phyloP scores from a whole-genome alignment of 1,140 invertebrate genomes.

The Papilio polytes region DNA sequence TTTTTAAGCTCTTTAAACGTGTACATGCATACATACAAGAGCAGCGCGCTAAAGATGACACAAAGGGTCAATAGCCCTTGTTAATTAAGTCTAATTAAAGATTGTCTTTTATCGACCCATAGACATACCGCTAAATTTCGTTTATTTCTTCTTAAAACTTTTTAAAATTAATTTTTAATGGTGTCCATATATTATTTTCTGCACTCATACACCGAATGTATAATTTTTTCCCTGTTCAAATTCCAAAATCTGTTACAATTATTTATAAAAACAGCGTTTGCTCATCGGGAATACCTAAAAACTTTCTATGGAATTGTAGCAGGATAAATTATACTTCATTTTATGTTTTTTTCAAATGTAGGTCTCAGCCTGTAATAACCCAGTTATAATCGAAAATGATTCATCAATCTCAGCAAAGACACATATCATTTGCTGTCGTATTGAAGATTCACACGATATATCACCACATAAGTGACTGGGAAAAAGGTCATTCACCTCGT shows the following conservation, averaged over 20 bases:
- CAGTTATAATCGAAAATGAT: slow-evolving; percentile 1
- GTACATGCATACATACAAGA: background rate
- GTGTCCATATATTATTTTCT: background rate
- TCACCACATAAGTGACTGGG: background rate
- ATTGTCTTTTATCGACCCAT: background rate
- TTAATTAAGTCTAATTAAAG: slow-evolving; percentile 13
- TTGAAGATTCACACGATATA: background rate
- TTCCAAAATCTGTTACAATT: background rate
- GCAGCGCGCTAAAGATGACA: slow-evolving; percentile 1
- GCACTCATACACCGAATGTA: background rate
- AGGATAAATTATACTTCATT: background rate
- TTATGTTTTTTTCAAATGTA: background rate
- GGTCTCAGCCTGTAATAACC: background rate
- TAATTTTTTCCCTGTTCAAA: background rate
- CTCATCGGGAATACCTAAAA: background rate
- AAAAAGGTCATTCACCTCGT: background rate
- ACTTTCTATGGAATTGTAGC: background rate
- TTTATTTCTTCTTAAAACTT: background rate
- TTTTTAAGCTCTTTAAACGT: background rate
- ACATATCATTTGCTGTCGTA: background rate
- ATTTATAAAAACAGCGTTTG: background rate
- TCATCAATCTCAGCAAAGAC: background rate
- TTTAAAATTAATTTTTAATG: background rate
- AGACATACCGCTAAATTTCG: background rate
- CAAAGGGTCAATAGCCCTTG: background rate